phyloP scores from a whole-genome alignment of 2,797 vertebrate genomes.

The Pangasius macronema region DNA sequence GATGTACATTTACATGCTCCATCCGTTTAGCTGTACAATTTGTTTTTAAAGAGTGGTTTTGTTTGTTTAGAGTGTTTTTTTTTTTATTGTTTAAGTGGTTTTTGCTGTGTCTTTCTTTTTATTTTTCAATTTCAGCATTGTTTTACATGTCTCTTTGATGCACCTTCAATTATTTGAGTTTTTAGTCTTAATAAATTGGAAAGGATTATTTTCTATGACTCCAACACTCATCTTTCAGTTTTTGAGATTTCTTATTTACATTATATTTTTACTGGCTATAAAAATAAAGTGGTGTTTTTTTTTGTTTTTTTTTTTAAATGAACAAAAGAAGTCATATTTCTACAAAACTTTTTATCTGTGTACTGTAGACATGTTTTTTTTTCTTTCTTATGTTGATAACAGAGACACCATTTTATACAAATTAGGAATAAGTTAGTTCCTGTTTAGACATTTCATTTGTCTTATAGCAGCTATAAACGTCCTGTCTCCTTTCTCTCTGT shows the following conservation, averaged over 20 bases:
- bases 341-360: neutral
- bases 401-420: neutral
- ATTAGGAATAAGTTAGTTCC: neutral
- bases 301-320: neutral
- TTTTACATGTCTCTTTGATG: neutral
- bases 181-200: constrained; percentile 10
- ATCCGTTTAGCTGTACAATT: neutral
- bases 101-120: neutral
- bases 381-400: neutral
- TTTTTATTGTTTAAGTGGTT: neutral
- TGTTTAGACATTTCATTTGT: neutral
- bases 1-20: neutral
- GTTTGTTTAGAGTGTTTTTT: neutral
- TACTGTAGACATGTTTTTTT: neutral
- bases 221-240: neutral
- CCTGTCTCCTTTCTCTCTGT: neutral
- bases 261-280: neutral
- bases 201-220: neutral
- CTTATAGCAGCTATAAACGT: neutral
- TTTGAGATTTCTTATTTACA: neutral
- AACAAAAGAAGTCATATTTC: neutral
- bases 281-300: neutral
- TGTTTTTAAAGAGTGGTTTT: neutral
- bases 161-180: neutral
- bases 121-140: neutral